phyloP scores from a whole-genome alignment of 2,888 invertebrate species.

The Patella ulyssiponensis region DNA sequence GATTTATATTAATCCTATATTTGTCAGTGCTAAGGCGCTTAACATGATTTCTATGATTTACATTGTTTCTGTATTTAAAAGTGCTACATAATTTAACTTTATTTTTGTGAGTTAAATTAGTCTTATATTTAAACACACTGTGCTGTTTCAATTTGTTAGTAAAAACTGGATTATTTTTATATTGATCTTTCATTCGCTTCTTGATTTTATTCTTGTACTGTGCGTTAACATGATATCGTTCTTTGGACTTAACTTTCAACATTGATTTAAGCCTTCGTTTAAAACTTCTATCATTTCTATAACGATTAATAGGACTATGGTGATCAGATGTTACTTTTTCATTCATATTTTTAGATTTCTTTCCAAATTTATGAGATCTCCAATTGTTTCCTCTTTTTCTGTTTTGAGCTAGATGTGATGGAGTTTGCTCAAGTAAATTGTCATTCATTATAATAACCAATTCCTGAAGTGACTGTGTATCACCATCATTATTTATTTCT shows the following conservation, averaged over 20 bases:
- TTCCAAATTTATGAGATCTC: too few relatives aligned
- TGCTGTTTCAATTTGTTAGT: not conserved
- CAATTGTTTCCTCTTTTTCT: too few relatives aligned
- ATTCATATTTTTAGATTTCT: too few relatives aligned
- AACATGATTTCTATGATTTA: not conserved
- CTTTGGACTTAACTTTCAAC: not conserved
- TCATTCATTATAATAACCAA: too few relatives aligned
- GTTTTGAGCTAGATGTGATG: too few relatives aligned
- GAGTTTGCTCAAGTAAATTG: too few relatives aligned
- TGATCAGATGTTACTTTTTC: too few relatives aligned
- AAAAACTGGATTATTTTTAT: not conserved
- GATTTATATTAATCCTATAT: not conserved
- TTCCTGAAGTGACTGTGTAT: too few relatives aligned
- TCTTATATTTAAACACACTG: not conserved
- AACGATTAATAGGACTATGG: too few relatives aligned
- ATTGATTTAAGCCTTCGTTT: not conserved
- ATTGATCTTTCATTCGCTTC: not conserved
- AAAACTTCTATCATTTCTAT: not conserved
- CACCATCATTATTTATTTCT: too few relatives aligned
- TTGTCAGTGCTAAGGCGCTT: not conserved
- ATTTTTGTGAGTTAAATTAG: not conserved
- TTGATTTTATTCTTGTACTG: not conserved
- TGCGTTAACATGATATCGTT: not conserved
- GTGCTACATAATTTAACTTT: fast-evolving
- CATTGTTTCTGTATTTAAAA: not conserved